Base-by-base conservation (phyloP, 2,797 vertebrate genomes). In the Periophthalmus magnuspinnatus region DNA sequence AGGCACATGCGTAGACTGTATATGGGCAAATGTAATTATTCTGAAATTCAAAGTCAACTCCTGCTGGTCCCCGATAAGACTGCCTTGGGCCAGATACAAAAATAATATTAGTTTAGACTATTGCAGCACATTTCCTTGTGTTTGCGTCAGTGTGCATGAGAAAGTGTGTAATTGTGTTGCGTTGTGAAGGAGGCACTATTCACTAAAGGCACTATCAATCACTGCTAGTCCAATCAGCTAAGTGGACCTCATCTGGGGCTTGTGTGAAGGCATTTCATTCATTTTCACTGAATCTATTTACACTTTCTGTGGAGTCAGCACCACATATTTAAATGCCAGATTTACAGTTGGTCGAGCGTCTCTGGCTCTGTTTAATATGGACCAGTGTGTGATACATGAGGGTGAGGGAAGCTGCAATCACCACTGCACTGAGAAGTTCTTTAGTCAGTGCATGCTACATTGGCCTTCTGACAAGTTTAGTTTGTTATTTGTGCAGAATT, bases 11-110 rank as follows among this genome's bases (percentile, higher is more conserved):
- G 64, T 32, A 71, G 59, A 64, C 32, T 65, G 67, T 28, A 38
- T 61, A 61, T 61, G 38, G 38, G 24, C 36, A 76, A n/a, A 77
- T 73, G 63, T 71, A 71, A 75, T 86, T 76, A 80, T 81, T 86
- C 85, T 90, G 76, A 87, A 90, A 86, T 85, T 90, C 83, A 89
- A 88, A 88, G 78, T 63, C 81, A 75, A 79, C 84, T 85, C 76
- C 86, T 91, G 90, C 77, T 69, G 71, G 66, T 60, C 62, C 38
- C 80, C 79, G 91, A 92, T 92, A 90, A 91, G 81, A 65, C 74
- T 76, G 85, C 84, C 71, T 55, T 28, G 57, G 75, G 81, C 77
- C 75, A 83, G 69, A 87, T 86, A 71, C 67, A 72, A 81, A 52
- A 74, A 81, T 88, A 80, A 84, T 78, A 83, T 78, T 80, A 74